These are phyloP conservation scores for Caretta caretta DNA, from an alignment of 2,113 vertebrate genomes.

Conservation along the genomic window DNA sequence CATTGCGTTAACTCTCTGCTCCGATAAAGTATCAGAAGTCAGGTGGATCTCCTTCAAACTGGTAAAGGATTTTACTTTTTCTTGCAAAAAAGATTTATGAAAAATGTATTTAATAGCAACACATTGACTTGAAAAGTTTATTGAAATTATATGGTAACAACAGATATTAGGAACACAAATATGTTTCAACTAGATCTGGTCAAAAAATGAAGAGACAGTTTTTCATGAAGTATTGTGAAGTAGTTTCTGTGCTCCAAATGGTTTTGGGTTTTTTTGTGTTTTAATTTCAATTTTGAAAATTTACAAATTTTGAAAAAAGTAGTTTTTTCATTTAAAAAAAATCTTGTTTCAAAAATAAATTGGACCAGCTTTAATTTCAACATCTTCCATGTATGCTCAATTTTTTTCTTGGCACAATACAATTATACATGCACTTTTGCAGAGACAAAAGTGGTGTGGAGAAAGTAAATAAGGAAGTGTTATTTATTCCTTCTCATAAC, in stretches of 20 bases:
- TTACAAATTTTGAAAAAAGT: background rate
- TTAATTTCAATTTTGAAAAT: background rate
- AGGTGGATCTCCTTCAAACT: conserved; percentile 83
- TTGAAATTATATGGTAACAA: background rate
- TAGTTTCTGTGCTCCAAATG: background rate
- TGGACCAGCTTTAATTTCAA: background rate
- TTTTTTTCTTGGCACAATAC: background rate
- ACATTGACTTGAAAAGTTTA: background rate
- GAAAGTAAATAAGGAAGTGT: no score
- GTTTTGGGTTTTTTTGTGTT: background rate
- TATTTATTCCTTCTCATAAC: no score
- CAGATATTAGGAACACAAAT: background rate
- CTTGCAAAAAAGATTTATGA: background rate
- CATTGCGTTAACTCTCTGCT: conserved; percentile 80
- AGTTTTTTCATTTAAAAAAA: background rate
- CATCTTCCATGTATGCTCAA: background rate
- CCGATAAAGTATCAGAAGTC: conserved; percentile 82
- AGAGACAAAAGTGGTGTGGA: background rate
- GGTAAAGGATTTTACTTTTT: conserved; percentile 65
- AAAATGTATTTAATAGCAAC: background rate
- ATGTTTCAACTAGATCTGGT: background rate
- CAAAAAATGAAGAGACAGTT: background rate
- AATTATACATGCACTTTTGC: background rate
- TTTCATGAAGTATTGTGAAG: background rate
- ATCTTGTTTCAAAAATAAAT: background rate